Evolutionary conservation across 2,113 vertebrate genomes (phyloP).

Genomic region (Bubalus kerabau): DNA sequence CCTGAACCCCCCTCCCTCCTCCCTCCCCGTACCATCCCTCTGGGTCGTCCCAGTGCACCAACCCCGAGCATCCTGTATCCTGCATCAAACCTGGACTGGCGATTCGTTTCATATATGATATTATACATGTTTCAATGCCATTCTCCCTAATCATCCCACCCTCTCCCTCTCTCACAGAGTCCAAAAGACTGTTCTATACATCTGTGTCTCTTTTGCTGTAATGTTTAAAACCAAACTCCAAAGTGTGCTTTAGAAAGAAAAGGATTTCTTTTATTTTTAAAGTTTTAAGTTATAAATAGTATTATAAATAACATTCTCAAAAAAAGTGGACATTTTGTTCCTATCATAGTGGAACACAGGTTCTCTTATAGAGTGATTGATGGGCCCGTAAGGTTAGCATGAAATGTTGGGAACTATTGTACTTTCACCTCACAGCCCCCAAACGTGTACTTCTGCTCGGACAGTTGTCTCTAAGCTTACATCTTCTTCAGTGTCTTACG

Average conservation of each 20-base stretch:
- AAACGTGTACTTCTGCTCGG: background rate
- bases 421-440: background rate
- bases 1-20: too few relatives aligned
- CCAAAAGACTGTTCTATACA: too few relatives aligned
- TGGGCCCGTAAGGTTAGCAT: background rate
- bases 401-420: background rate
- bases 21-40: too few relatives aligned
- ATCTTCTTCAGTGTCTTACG: background rate
- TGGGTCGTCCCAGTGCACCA: too few relatives aligned
- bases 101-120: too few relatives aligned
- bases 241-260: slow-evolving; percentile 30
- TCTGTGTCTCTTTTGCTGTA: background rate
- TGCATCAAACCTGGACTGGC: too few relatives aligned
- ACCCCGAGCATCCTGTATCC: too few relatives aligned
- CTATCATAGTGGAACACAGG: background rate
- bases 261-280: slow-evolving; percentile 2
- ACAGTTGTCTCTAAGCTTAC: background rate
- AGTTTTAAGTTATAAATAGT: slow-evolving; percentile 4
- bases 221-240: slow-evolving; percentile 12
- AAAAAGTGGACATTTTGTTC: background rate
- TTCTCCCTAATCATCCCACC: too few relatives aligned
- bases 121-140: too few relatives aligned
- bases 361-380: background rate
- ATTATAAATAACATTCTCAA: background rate
- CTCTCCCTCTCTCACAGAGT: too few relatives aligned